Evolutionary conservation across 1,140 invertebrate species (phyloP), one percentile per base, ranked within the genome.

Genomic region (Antheraea pernyi): DNA sequence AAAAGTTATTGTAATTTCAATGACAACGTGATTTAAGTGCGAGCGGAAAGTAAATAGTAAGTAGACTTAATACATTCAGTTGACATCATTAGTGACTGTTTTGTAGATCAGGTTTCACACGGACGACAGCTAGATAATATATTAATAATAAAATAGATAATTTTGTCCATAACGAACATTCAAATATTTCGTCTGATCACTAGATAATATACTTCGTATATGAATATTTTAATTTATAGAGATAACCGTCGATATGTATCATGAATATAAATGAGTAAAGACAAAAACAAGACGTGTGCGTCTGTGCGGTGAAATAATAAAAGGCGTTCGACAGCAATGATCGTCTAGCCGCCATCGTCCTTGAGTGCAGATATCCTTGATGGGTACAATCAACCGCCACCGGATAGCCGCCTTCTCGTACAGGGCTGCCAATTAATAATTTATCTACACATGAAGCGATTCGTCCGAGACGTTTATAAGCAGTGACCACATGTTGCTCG

Each of bases 321-420:
- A 85, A 86, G 83, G 72, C 83, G 84, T 83, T 85, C 83, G 83
- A 84, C 83, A 79, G 78, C 65, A 68, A 72, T 81, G 75, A 84
- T 83, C 79, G 86, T 87, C 88, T 89, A 89, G 86, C 79, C 80
- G 85, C 64, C 77, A 81, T 74, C 88, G 89, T 92, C 89, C 89
- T 92, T 92, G 89, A 92, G 85, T 82, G 85, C 78, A 88, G 88
- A 89, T 87, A 91, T 88, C 89, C 89, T 92, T 91, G 89, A 92
- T 92, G 89, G 89, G 88, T 89, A 91, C 89, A 92, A 89, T 92
- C 87, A 92, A 92, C 89, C 86, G 88, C 86, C 89, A 85, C 89
- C 83, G 89, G 85, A 86, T 86, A 86, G 82, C 78, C 74, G 75
- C 70, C 73, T 78, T 73, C 22, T 30, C 77, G 79, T 81, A 68